phyloP scores from a whole-genome alignment of 2,113 vertebrate species.

The Gasterosteus aculeatus region DNA sequence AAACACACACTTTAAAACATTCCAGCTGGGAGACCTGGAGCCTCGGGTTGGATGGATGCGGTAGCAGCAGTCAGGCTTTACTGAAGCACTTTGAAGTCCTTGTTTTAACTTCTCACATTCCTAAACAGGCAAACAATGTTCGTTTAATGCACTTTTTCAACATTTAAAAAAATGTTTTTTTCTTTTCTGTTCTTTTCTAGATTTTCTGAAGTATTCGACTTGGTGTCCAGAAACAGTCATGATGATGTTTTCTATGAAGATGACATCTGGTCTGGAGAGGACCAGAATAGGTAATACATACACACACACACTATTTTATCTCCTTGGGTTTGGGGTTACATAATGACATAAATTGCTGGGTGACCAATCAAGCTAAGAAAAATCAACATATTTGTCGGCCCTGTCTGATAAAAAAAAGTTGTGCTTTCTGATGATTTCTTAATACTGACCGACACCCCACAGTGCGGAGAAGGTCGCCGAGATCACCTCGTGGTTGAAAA shows the following conservation, averaged over 20 bases:
- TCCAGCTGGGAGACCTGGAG: too few relatives aligned
- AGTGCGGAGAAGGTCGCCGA: conserved; percentile 74
- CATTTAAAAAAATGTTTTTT: not conserved
- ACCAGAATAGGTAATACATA: conserved; percentile 88
- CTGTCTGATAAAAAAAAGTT: not conserved
- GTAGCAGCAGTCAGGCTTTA: not conserved
- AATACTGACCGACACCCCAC: not conserved
- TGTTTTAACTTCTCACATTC: not conserved
- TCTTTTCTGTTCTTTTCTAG: conserved; percentile 66
- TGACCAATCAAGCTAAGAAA: not conserved
- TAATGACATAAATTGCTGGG: too few relatives aligned
- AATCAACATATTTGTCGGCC: not conserved
- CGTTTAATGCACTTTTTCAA: not conserved
- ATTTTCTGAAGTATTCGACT: conserved; percentile 90
- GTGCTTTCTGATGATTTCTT: not conserved
- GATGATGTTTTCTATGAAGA: conserved; percentile 98
- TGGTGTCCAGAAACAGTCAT: conserved; percentile 90
- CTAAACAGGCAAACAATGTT: not conserved
- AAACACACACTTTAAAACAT: too few relatives aligned
- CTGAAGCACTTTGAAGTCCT: not conserved
- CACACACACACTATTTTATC: not conserved
- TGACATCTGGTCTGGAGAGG: conserved; percentile 93
- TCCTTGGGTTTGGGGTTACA: not conserved
- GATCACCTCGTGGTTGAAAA: conserved; percentile 71
- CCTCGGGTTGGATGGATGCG: not conserved